phyloP scores from a whole-genome alignment of 2,888 invertebrate genomes.

The Macrosoma leucophasiata region DNA sequence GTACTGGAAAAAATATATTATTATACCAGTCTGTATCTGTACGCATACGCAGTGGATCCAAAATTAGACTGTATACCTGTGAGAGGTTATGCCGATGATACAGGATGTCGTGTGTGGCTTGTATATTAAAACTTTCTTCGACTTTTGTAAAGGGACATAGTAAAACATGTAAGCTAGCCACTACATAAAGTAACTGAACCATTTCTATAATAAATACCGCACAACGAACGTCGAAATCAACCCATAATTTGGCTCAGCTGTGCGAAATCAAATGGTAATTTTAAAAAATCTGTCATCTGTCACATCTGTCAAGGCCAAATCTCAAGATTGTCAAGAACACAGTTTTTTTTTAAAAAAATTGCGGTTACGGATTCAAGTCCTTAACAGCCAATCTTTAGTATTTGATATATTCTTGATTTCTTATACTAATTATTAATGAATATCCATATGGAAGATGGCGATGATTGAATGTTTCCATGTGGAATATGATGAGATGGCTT shows the following conservation, averaged over 20 bases:
- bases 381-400: too few species aligned
- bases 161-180: constrained; percentile 86
- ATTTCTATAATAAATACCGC: constrained; percentile 59
- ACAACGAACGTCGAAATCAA: constrained; percentile 38
- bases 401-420: too few species aligned
- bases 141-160: constrained; percentile 98
- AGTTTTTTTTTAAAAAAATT: too few species aligned
- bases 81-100: constrained; percentile 90
- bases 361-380: too few species aligned
- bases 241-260: too few species aligned
- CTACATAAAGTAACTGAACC: constrained; percentile 83
- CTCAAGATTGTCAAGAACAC: too few species aligned
- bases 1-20: constrained; percentile 79
- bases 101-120: constrained; percentile 97
- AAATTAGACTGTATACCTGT: constrained; percentile 80
- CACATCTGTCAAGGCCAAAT: too few species aligned
- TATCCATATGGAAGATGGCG: too few species aligned
- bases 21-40: constrained; percentile 25
- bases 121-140: constrained; percentile 99
- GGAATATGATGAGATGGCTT: too few species aligned
- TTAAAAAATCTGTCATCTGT: constrained; percentile 18
- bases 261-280: too few species aligned
- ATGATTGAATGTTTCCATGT: too few species aligned
- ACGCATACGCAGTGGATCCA: constrained; percentile 49
- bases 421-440: too few species aligned